Evolutionary conservation across 2,888 invertebrate genomes (phyloP).

Genomic region (Drosophila eohydei): DNA sequence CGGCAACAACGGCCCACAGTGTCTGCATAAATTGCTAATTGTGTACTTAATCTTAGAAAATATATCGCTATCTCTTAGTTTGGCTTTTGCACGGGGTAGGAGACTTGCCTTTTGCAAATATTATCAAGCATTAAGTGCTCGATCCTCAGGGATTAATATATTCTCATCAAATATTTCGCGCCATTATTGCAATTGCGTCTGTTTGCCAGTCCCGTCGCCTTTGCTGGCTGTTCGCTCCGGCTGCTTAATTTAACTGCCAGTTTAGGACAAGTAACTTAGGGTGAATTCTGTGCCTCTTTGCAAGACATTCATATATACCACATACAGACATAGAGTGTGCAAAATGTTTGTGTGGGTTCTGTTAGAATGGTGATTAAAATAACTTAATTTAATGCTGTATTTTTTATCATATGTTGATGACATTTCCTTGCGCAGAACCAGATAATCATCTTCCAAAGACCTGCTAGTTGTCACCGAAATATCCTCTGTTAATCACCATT

Average conservation of each 20-base stretch:
- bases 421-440: too few species aligned
- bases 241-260: slow-evolving; percentile 35
- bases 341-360: background rate
- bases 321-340: background rate
- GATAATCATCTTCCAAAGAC: too few species aligned
- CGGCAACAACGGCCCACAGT: slow-evolving; percentile 20
- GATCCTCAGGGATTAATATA: slow-evolving; percentile 76
- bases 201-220: slow-evolving; percentile 10
- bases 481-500: too few species aligned
- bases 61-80: slow-evolving; percentile 59
- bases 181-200: slow-evolving; percentile 76
- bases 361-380: background rate
- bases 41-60: slow-evolving; percentile 77
- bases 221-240: slow-evolving; percentile 4
- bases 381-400: background rate
- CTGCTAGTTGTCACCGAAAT: too few species aligned
- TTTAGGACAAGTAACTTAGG: slow-evolving; percentile 7
- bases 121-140: slow-evolving; percentile 40
- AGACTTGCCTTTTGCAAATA: slow-evolving; percentile 59
- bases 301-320: background rate
- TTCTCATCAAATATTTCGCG: slow-evolving; percentile 81
- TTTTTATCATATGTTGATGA: background rate
- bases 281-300: background rate
- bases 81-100: slow-evolving; percentile 2
- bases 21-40: slow-evolving; percentile 73